These are phyloP conservation scores for Hyppa rectilinea DNA, from an alignment of 2,888 invertebrate genomes.

Conservation along the genomic window DNA sequence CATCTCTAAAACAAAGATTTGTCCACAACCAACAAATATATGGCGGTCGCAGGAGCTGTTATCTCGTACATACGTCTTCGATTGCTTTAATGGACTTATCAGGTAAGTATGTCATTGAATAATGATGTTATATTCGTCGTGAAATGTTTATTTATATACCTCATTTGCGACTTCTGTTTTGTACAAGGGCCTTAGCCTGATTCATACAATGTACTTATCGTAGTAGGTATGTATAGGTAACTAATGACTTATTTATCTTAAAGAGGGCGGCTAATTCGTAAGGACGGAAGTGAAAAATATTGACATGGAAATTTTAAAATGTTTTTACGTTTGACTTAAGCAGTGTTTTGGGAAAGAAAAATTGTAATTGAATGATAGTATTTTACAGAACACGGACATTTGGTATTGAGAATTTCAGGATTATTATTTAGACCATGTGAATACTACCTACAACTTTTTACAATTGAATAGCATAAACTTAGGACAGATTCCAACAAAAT, in stretches of 20 bases:
- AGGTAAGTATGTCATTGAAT: constrained; percentile 66
- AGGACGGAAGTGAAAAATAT: not conserved
- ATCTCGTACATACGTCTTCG: constrained; percentile 68
- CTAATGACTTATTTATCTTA: constrained; percentile 16
- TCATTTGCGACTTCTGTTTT: constrained; percentile 67
- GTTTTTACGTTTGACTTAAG: not conserved
- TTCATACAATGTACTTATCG: constrained; percentile 9
- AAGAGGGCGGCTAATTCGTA: not conserved
- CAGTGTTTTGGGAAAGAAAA: not conserved
- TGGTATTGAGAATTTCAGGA: not conserved
- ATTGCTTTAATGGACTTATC: constrained; percentile 75
- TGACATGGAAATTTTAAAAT: not conserved
- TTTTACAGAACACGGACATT: not conserved
- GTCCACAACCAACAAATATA: constrained; percentile 65
- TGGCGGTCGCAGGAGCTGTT: constrained; percentile 60
- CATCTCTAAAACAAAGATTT: constrained; percentile 61
- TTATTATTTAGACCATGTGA: not conserved
- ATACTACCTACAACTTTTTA: not conserved
- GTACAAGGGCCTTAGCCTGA: constrained; percentile 14
- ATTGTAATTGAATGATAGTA: not conserved
- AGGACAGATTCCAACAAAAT: not conserved
- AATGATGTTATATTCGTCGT: constrained; percentile 65
- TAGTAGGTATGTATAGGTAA: not conserved
- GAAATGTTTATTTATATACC: constrained; percentile 51
- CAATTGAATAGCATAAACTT: not conserved